Base-by-base conservation (phyloP, 2,888 invertebrate genomes). In the Prenolepis imparis region DNA sequence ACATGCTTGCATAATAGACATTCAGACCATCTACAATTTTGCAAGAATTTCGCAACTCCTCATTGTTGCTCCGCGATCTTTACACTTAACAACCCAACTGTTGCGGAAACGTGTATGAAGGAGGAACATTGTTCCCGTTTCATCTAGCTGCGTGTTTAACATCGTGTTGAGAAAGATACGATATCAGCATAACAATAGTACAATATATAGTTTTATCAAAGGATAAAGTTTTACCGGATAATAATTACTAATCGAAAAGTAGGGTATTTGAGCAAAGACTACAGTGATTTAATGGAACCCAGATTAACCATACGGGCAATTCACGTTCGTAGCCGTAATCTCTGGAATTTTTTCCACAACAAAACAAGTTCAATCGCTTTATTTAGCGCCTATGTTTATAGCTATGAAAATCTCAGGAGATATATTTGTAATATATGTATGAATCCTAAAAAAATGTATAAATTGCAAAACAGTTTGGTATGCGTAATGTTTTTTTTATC, bases 91-190 rank as follows among this genome's bases (percentile, higher is more conserved):
- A 12, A 44, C 32, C 21, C 28, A 61, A 63, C 5, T 63, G 32
- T 68, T 44, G 32, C 21, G 32, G 78, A 78, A 68, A 21, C 15
- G 39, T 1, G 11, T 48, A 36, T 15, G 48, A 70, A 36, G 32
- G 36, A 48, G 52, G n/a, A 68, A 78, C 28, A 39, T 68, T 32
- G 41, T 28, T 75, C 8, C 12, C 39, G 67, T 28, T 41, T 78
- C 12, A 36, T 32, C 12, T 21, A 9, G 18, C 12, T 3, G 15
- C 8, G n/a, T 21, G 55, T 55, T 41, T 15, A 57, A 39, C 52
- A 39, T 0, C 1, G 6, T 61, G 15, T 6, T 24, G 55, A 1
- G 41, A 18, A 15, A 24, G 67, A 55, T 59, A 44, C 12, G 18
- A 59, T 44, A 55, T 75, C 55, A 15, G 12, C 39, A 4, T 64